phyloP scores from a whole-genome alignment of 2,113 vertebrate genomes.

The Natator depressus region DNA sequence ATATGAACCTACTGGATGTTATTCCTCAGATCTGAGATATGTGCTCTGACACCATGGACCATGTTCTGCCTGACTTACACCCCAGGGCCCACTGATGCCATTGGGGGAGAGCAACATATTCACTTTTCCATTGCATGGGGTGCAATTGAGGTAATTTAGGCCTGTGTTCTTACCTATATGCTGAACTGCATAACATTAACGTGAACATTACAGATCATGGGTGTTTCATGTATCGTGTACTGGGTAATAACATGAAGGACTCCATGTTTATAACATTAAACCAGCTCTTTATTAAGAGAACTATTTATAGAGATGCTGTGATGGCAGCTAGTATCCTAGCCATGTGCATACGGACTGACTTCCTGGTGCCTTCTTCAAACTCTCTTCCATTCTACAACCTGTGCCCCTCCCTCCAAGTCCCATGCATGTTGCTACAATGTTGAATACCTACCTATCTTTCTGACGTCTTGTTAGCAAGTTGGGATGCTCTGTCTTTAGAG shows the following conservation, averaged over 20 bases:
- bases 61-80: not conserved
- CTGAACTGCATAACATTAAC: not conserved
- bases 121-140: not conserved
- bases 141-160: not conserved
- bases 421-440: no score
- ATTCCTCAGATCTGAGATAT: not conserved
- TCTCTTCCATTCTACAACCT: no score
- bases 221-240: not conserved
- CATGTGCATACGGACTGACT: no score
- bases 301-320: no score
- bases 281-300: no score
- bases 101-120: not conserved
- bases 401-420: no score
- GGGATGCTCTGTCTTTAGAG: slow-evolving; percentile 1
- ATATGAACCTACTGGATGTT: not conserved
- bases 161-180: not conserved
- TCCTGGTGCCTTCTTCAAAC: no score
- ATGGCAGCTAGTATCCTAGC: no score
- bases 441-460: not conserved
- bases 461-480: slow-evolving; percentile 9
- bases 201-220: not conserved
- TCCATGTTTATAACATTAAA: no score
- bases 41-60: not conserved
- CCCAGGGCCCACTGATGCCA: not conserved
- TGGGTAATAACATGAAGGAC: no score